Evolutionary conservation across 2,888 invertebrate species (phyloP), one percentile per base, ranked within the genome.

Genomic region (Diarsia brunnea): DNA sequence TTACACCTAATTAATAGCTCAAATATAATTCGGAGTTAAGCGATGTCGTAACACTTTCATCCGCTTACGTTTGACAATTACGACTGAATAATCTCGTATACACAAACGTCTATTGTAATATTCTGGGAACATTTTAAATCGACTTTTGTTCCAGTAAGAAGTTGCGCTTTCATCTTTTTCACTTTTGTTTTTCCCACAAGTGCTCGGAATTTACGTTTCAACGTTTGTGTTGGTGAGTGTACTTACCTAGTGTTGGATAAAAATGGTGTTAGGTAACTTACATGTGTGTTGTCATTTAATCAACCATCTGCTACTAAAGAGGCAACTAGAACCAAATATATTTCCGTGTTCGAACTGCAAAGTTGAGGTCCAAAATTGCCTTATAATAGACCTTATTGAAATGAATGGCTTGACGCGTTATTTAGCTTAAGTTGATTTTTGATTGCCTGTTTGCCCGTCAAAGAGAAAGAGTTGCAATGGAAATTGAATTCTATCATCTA

Each of bases 11-110:
- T 94, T 94, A 94, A 95, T 93, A 91, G 89, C 89, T 86, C 89
- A 89, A 81, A 84, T 85, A 84, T 87, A 87, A 89, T 90, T 89
- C 77, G 89, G 89, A 89, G 90, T 91, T 90, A 89, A 90, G 86
- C 83, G 87, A 90, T 94, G 92, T 87, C 91, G 94, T 92, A 94
- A 95, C 90, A 90, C 93, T 93, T 93, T 94, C 93, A 89, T 93
- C 88, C 80, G 73, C 88, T 88, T 88, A 86, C 86, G 85, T 85
- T 86, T 89, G 87, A 87, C 78, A 87, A 87, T 87, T 87, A 87
- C 85, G 81, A 79, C 69, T 84, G 73, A 81, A 78, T 88, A 87
- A 86, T 88, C 87, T 79, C 73, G 66, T 81, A 79, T 60, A 81
- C 75, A 84, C 84, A 86, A 88, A 79, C 78, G 64, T 43, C 78